These are phyloP conservation scores for Yponomeuta evonymella DNA, from an alignment of 2,888 invertebrate species.

Conservation along the genomic window DNA sequence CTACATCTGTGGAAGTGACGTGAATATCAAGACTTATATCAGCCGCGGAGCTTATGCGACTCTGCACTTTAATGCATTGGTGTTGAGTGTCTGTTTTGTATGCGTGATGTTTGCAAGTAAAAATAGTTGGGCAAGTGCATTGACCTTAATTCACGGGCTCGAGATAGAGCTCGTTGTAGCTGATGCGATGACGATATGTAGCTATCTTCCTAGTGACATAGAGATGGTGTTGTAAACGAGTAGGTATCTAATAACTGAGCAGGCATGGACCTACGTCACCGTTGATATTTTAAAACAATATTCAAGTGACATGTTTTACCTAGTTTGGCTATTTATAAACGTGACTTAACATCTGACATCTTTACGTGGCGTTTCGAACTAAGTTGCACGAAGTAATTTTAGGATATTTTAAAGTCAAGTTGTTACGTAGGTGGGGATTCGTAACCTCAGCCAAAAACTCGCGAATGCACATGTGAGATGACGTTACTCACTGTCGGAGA, in stretches of 20 bases:
- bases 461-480: background rate
- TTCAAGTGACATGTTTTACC: background rate
- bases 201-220: background rate
- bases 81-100: slow-evolving; percentile 33
- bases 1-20: slow-evolving; percentile 63
- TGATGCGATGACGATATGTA: slow-evolving; percentile 4
- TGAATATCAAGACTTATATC: slow-evolving; percentile 54
- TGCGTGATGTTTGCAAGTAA: slow-evolving; percentile 28
- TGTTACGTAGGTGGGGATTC: too few relatives aligned
- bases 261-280: background rate
- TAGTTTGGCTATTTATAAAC: background rate
- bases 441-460: too few relatives aligned
- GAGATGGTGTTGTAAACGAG: background rate
- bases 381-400: background rate
- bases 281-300: background rate
- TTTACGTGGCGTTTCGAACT: background rate
- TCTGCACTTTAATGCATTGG: slow-evolving; percentile 45
- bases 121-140: slow-evolving; percentile 53
- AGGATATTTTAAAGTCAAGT: background rate
- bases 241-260: background rate
- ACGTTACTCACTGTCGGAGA: background rate
- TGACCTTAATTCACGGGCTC: slow-evolving; percentile 45
- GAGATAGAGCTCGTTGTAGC: slow-evolving; percentile 6
- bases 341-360: background rate
- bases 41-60: slow-evolving; percentile 36